Conservation (phyloP, 2,113 vertebrate genomes). For the Pimephales promelas region DNA sequence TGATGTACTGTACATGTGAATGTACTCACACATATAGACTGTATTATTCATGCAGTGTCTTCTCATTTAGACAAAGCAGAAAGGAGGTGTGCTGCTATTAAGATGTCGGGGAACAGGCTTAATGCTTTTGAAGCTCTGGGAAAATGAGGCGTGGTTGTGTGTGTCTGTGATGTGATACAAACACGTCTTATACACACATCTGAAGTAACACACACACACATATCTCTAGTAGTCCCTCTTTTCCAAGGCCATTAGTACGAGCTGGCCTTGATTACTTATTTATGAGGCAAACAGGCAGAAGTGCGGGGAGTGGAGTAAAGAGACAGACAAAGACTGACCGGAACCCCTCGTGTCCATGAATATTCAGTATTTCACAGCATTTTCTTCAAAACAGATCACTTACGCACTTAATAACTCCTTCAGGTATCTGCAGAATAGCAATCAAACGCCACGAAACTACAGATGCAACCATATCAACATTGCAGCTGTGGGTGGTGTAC, state of each 20-base stretch:
- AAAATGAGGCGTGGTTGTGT: not conserved
- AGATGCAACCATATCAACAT: not conserved
- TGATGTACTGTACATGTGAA: not conserved
- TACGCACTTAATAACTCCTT: conserved; percentile 42
- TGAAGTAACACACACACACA: conserved; percentile 47
- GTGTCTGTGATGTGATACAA: conserved; percentile 36
- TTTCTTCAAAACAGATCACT: not conserved
- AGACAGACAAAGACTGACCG: conserved; percentile 49
- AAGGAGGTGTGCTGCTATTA: not conserved
- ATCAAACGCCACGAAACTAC: not conserved
- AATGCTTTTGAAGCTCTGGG: conserved; percentile 36
- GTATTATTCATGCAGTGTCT: conserved; percentile 64
- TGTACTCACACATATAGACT: conserved; percentile 8
- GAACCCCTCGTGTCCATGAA: conserved; percentile 20
- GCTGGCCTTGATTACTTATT: conserved; percentile 77
- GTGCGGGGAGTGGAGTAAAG: conserved; percentile 57
- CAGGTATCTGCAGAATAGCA: not conserved
- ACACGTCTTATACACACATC: conserved; percentile 5
- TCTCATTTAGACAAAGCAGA: conserved; percentile 6
- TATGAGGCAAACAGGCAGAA: conserved; percentile 65
- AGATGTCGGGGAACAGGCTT: conserved; percentile 25
- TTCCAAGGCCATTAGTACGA: conserved; percentile 75
- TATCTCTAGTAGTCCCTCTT: conserved; percentile 68
- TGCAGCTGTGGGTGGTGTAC: not conserved
- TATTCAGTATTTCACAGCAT: conserved; percentile 23